These are phyloP conservation scores for Drosophila melanica DNA, from an alignment of 1,140 invertebrate genomes.

Conservation along the genomic window DNA sequence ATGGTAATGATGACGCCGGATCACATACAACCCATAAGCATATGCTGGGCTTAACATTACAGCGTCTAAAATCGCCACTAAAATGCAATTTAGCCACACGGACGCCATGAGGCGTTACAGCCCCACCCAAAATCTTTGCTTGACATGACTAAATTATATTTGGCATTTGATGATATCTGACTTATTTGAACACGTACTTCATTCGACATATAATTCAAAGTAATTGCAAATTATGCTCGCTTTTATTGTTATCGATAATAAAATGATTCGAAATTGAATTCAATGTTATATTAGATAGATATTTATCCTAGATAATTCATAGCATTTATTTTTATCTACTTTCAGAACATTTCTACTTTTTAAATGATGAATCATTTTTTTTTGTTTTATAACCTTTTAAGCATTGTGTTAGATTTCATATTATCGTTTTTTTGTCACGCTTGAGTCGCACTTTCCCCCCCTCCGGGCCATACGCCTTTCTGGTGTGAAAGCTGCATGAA, in stretches of 20 bases:
- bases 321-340: constrained; percentile 2
- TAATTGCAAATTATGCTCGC: constrained; percentile 25
- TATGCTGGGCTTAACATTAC: constrained; percentile 62
- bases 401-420: neutral
- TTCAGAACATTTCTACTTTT: neutral
- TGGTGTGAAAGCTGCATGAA: constrained; percentile 46
- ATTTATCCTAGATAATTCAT: too few species aligned
- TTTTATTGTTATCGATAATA: too few species aligned
- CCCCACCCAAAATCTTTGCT: constrained; percentile 11
- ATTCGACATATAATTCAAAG: constrained; percentile 13
- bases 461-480: too few species aligned
- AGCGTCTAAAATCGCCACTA: constrained; percentile 33
- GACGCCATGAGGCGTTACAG: neutral
- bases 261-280: neutral
- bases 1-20: constrained; percentile 75
- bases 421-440: constrained; percentile 31
- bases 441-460: neutral
- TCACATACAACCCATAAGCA: constrained; percentile 34
- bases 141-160: constrained; percentile 28
- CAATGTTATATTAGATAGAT: too few species aligned
- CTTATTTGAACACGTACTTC: neutral
- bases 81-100: constrained; percentile 39
- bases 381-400: neutral
- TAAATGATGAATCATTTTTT: neutral
- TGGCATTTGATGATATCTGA: neutral